Percentiles rank a stretch among this genome's conserved stretches.
Conservation (phyloP, 2,888 invertebrate genomes). For the Dryobotodes eremita region DNA sequence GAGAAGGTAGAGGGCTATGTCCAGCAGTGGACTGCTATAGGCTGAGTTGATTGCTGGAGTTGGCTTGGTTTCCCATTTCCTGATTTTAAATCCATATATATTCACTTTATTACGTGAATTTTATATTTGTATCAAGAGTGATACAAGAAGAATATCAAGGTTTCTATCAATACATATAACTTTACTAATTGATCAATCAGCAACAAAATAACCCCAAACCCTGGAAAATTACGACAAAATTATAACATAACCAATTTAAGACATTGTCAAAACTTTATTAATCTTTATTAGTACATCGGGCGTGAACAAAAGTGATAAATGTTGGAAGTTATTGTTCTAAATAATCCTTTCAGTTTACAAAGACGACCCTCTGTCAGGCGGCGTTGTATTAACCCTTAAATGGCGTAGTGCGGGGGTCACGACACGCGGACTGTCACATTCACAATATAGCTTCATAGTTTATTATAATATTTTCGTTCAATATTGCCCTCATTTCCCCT, state of each 20-base stretch:
- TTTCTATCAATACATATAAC: background rate
- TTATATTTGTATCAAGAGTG: background rate
- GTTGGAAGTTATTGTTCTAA: slow-evolving; percentile 85
- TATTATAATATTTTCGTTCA: slow-evolving; percentile 89
- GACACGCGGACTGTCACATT: slow-evolving; percentile 89
- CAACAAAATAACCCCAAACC: slow-evolving; percentile 32
- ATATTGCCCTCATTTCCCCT: slow-evolving; percentile 84
- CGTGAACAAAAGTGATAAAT: slow-evolving; percentile 86
- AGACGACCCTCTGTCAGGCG: slow-evolving; percentile 83
- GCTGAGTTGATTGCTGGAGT: background rate
- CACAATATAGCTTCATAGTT: slow-evolving; percentile 88
- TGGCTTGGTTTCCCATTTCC: background rate
- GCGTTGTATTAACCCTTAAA: slow-evolving; percentile 84
- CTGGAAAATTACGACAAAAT: slow-evolving; percentile 47
- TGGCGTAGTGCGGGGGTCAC: slow-evolving; percentile 79
- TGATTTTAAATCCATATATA: background rate
- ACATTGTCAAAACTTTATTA: slow-evolving; percentile 80
- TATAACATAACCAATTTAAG: slow-evolving; percentile 66
- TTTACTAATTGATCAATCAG: slow-evolving; percentile 47
- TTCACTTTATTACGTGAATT: background rate
- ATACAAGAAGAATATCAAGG: background rate
- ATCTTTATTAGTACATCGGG: slow-evolving; percentile 81
- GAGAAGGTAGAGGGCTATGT: background rate
- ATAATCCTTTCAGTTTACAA: slow-evolving; percentile 87
- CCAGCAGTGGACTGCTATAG: background rate